A percentile compares a stretch with the other conserved stretches of the same genome.
These are phyloP conservation scores for Bujurquina vittata DNA, from an alignment of 2,113 vertebrate species.

Conservation along the genomic window DNA sequence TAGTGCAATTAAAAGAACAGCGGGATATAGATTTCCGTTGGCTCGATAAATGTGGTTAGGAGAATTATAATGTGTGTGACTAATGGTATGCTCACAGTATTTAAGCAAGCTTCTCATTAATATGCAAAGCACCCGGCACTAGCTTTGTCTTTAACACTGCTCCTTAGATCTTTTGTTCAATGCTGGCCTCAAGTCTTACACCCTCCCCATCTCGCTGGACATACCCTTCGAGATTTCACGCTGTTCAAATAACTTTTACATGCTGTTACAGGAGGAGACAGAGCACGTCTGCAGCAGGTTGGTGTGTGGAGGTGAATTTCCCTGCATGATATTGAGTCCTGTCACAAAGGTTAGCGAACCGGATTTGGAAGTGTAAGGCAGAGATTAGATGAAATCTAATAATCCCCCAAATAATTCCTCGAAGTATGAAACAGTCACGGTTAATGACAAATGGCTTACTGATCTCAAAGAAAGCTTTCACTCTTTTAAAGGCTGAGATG, in stretches of 20 bases:
- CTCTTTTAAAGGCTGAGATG: background rate
- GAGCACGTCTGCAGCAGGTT: background rate
- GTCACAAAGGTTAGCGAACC: conserved; percentile 13
- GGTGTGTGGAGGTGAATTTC: conserved; percentile 14
- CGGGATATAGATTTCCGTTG: conserved; percentile 64
- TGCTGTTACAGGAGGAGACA: conserved; percentile 26
- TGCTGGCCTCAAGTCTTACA: conserved; percentile 13
- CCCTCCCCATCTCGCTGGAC: conserved; percentile 27
- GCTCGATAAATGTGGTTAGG: conserved; percentile 57
- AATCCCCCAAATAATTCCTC: conserved; percentile 20
- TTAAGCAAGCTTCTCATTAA: conserved; percentile 64
- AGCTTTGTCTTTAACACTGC: conserved; percentile 41
- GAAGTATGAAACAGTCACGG: background rate
- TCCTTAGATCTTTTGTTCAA: conserved; percentile 53
- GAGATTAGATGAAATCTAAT: conserved; percentile 42
- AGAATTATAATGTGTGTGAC: conserved; percentile 65
- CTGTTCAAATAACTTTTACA: conserved; percentile 53
- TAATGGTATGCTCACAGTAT: conserved; percentile 57
- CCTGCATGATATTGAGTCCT: conserved; percentile 12
- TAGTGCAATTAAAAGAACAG: conserved; percentile 66
- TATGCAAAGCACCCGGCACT: conserved; percentile 42
- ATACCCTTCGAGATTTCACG: conserved; percentile 39
- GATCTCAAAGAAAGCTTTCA: conserved; percentile 13
- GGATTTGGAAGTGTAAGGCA: conserved; percentile 13
- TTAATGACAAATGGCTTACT: conserved; percentile 43